phyloP scores from a whole-genome alignment of 1,140 invertebrate species.

The Magallana ariakensis region DNA sequence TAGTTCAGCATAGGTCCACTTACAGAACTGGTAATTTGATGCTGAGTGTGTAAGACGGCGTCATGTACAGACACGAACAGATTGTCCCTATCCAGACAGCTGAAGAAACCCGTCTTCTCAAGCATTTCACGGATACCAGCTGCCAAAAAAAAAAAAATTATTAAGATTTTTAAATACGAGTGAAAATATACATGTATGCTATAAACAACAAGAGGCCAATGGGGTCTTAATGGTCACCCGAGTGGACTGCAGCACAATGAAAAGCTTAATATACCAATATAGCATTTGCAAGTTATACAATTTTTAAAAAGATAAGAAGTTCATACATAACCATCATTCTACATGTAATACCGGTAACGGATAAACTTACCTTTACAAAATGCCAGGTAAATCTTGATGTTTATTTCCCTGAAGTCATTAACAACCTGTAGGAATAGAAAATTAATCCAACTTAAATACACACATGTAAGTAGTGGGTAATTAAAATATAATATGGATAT shows the following conservation, averaged over 20 bases:
- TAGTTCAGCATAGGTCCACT: not conserved
- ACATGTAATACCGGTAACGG: too few species aligned
- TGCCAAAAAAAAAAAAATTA: slow-evolving; percentile 50
- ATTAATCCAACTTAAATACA: too few species aligned
- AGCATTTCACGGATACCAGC: slow-evolving; percentile 75
- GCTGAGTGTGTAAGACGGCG: slow-evolving; percentile 69
- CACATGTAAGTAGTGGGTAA: too few species aligned
- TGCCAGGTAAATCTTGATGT: slow-evolving; percentile 64
- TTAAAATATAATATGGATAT: too few species aligned
- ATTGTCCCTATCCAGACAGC: slow-evolving; percentile 63
- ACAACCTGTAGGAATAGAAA: slow-evolving; percentile 60
- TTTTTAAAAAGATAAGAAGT: not conserved
- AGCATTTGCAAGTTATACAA: not conserved
- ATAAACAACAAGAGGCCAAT: not conserved
- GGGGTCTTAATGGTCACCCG: too few species aligned
- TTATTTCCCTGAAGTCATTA: slow-evolving; percentile 60
- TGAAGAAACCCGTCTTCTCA: slow-evolving; percentile 74
- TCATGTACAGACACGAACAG: slow-evolving; percentile 74
- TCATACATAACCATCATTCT: not conserved
- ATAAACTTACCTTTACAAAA: slow-evolving; percentile 67
- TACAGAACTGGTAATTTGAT: not conserved
- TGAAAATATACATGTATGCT: not conserved
- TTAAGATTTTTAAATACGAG: not conserved
- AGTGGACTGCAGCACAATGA: too few species aligned
- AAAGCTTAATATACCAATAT: not conserved